Evolutionary conservation across 2,113 vertebrate genomes (phyloP), one percentile per base, ranked within the genome.

Genomic region (Emydura subglobosa): DNA sequence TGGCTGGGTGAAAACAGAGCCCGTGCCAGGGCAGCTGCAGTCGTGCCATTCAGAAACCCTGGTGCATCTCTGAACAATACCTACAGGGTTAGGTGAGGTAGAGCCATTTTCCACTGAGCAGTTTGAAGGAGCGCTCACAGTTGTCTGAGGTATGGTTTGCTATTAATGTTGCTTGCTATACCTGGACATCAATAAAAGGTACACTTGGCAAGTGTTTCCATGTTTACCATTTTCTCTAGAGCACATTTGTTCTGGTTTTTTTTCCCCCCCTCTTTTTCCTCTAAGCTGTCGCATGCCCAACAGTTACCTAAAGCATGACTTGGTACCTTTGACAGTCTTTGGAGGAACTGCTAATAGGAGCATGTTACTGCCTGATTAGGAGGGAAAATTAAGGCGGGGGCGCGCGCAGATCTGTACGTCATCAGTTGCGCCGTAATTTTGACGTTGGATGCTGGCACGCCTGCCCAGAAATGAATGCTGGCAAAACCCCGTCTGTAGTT

Each of bases 321-420:
- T 27, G n/a, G 1, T 16, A 53, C 53, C 22, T n/a, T 22, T 0
- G 22, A 44, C 39, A 39, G 22, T 50, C 1, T n/a, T 59, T 54
- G 39, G 10, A 78, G 17, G 53, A 12, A 7, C 39, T 59, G 8
- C 25, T n/a, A 17, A 5, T 72, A 22, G 65, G 8, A 21, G 2
- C 1, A 8, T 1, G 49, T 0, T 1, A 0, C 1, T 59, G 24
- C 25, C 47, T 6, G 65, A 14, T 44, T 10, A 0, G 6, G 5
- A 49, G 49, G 27, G 47, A 27, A 55, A 13, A 4, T 44, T 34
- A 61, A 54, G 68, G 1, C 19, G 0, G 29, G 8, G 34, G 1
- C 54, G 21, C 4, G 24, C 42, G 10, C 5, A 31, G 14, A 24
- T 53, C 65, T 13, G 4, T 1, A 49, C 29, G 47, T 80, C 44